These are phyloP conservation scores for Zaprionus gabonicus DNA, from an alignment of 1,140 invertebrate species.

Conservation along the genomic window DNA sequence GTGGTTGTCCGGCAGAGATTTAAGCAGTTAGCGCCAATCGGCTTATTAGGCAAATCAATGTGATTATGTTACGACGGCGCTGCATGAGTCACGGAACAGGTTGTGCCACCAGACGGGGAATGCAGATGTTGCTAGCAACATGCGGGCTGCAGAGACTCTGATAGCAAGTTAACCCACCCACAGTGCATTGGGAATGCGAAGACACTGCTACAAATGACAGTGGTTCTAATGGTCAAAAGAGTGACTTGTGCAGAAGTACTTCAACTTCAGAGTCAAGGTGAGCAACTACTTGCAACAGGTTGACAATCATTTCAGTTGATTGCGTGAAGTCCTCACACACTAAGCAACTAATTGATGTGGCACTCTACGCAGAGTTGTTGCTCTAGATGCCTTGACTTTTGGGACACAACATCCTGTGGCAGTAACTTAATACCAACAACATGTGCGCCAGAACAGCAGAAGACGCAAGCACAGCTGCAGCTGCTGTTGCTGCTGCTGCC, in stretches of 20 bases:
- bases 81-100: not conserved
- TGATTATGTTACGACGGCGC: not conserved
- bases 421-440: constrained; percentile 66
- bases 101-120: constrained; percentile 3
- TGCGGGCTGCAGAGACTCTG: not conserved
- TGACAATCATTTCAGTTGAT: not conserved
- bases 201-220: too few relatives aligned
- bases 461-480: constrained; percentile 11
- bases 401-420: constrained; percentile 53
- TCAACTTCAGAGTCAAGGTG: not conserved
- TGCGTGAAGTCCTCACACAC: not conserved
- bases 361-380: not conserved
- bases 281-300: not conserved
- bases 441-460: constrained; percentile 46
- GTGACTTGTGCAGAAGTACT: too few relatives aligned
- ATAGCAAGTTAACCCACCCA: not conserved
- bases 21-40: not conserved
- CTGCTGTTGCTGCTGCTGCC: constrained; percentile 5
- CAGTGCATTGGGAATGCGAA: not conserved
- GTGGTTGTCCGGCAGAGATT: not conserved
- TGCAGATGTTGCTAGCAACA: not conserved
- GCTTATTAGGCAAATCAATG: constrained; percentile 5
- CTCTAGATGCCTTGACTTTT: constrained; percentile 43
- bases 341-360: not conserved
- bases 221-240: too few relatives aligned